Percentiles rank a stretch among this genome's conserved stretches.
Conservation (phyloP, 2,113 vertebrate species). For the Coregonus clupeaformis region DNA sequence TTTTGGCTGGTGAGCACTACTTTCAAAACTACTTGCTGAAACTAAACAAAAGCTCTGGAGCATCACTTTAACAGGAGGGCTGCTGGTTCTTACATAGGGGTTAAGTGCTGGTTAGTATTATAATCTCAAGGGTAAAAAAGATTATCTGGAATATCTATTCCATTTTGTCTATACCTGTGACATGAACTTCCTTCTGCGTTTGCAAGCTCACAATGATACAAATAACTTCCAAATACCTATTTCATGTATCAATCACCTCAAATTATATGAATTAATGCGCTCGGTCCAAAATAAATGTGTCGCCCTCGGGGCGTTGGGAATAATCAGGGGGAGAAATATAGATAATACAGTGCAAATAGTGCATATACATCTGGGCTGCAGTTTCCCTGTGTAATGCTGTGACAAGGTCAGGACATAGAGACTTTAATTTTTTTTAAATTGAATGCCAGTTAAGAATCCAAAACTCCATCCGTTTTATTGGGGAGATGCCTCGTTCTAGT, state of each 20-base stretch:
- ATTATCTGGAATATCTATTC: background rate
- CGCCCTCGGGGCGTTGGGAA: background rate
- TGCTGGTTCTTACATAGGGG: conserved; percentile 37
- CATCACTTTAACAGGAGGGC: conserved; percentile 37
- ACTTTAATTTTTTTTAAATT: no score
- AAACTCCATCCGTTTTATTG: no score
- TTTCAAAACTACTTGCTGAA: no score
- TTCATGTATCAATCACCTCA: conserved; percentile 1
- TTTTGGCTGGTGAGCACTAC: no score
- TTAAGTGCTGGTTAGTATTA: conserved; percentile 54
- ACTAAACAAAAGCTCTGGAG: no score
- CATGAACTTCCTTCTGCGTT: background rate
- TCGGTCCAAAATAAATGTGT: background rate
- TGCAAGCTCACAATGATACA: background rate
- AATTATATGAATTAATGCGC: background rate
- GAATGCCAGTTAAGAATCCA: no score
- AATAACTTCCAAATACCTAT: background rate
- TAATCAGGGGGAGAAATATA: background rate
- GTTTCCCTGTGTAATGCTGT: background rate
- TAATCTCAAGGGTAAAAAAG: background rate
- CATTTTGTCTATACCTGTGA: background rate
- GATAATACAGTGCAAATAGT: background rate
- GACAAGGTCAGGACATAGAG: background rate
- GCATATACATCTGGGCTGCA: background rate
- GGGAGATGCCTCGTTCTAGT: no score